These are phyloP conservation scores for Kobus ellipsiprymnus DNA, from an alignment of 2,113 vertebrate species.

Conservation along the genomic window DNA sequence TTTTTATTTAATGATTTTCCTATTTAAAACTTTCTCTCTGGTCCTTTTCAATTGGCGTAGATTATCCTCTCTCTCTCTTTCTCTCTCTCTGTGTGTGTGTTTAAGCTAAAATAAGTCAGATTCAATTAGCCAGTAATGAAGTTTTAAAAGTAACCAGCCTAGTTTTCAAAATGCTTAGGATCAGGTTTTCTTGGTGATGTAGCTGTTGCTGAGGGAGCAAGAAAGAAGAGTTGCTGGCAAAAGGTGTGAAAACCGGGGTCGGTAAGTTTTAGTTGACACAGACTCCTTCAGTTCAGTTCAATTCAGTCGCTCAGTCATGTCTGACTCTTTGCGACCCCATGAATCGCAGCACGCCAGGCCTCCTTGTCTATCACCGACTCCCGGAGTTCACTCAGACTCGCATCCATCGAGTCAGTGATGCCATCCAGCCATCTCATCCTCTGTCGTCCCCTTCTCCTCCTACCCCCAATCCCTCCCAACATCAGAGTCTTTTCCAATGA, in stretches of 20 bases:
- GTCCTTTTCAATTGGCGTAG: neutral
- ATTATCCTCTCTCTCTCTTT: neutral
- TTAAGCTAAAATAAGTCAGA: neutral
- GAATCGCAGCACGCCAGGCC: too few relatives aligned
- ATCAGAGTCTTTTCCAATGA: too few relatives aligned
- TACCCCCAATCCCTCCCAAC: too few relatives aligned
- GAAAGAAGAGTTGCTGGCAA: neutral
- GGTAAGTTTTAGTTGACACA: neutral
- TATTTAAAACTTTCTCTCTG: neutral
- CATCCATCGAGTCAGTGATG: too few relatives aligned
- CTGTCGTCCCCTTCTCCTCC: too few relatives aligned
- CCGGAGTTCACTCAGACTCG: too few relatives aligned
- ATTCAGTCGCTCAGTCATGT: too few relatives aligned
- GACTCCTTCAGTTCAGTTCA: neutral
- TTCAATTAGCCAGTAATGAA: neutral
- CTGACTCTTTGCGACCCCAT: too few relatives aligned
- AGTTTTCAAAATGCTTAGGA: neutral
- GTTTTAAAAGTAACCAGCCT: neutral
- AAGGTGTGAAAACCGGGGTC: neutral
- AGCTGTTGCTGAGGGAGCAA: neutral
- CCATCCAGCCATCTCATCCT: too few relatives aligned
- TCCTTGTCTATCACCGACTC: too few relatives aligned
- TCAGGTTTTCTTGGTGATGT: neutral
- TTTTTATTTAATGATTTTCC: neutral
- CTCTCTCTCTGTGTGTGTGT: neutral